Base-by-base conservation (phyloP, 2,888 invertebrate species). In the Zygaena filipendulae region DNA sequence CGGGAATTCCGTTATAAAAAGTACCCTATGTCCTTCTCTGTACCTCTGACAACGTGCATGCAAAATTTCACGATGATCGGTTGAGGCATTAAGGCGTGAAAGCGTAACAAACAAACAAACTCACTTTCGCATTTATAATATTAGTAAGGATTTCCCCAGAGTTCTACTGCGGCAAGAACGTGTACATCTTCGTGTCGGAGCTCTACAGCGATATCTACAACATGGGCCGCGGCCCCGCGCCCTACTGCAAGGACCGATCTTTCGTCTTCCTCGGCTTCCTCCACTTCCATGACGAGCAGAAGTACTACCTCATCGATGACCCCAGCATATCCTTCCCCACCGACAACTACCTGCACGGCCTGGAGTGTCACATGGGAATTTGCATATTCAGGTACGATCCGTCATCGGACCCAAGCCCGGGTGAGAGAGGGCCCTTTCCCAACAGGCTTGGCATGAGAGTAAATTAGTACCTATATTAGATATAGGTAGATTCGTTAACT, bases 311-410 rank as follows among this genome's bases (percentile, higher is more conserved):
- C 12, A 38, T 68, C 10, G 79, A 79, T 3, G 79, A 79, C 26
- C 77, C 77, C 0, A 67, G 60, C 21, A 59, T 77, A 21, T 59
- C 66, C 0, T 79, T 79, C 30, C 74, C 69, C 0, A 74, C 68
- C 3, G 77, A 79, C 26, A 77, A 77, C 35, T 77, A 57, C 32
- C 29, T 77, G 13, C 75, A 79, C 25, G 79, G 79, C 0, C 41
- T 79, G 30, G 77, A 79, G 36, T 79, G 79, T 28, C 68, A 74
- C 33, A 46, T 61, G 2, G 70, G 71, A 2, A 41, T 77, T 32
- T 79, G 79, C 40, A 50, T 77, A 20, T 79, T 67, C 38, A 61
- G 79, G 79, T 77, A 33, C n/a, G n/a, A n/a, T n/a, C n/a, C n/a
- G n/a, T n/a, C n/a, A n/a, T n/a, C n/a, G n/a, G n/a, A n/a, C n/a